Evolutionary conservation across 2,797 vertebrate genomes (phyloP).

Genomic region (Streptopelia turtur): DNA sequence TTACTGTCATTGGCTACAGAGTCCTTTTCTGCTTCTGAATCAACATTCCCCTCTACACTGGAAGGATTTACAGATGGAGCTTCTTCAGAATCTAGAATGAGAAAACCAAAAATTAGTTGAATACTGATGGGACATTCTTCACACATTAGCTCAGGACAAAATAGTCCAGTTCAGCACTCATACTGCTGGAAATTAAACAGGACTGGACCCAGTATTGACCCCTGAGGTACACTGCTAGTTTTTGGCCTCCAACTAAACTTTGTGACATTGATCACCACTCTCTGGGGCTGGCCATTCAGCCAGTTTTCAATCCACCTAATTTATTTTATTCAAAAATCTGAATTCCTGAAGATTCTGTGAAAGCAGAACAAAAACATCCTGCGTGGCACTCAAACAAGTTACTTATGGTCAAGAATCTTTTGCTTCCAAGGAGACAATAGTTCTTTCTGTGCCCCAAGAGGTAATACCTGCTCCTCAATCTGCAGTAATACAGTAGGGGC

Average conservation of each 20-base stretch:
- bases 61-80: conserved; percentile 93
- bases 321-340: background rate
- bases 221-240: background rate
- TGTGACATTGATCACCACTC: background rate
- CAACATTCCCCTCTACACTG: conserved; percentile 92
- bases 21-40: conserved; percentile 95
- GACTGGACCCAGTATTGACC: background rate
- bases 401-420: background rate
- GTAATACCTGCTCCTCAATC: background rate
- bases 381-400: background rate
- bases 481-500: background rate
- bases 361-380: background rate
- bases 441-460: background rate
- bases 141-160: background rate
- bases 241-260: background rate
- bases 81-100: conserved; percentile 92
- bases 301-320: background rate
- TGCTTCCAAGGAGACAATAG: background rate
- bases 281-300: background rate
- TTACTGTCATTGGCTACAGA: conserved; percentile 83
- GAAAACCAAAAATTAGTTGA: conserved; percentile 1
- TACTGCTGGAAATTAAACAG: background rate
- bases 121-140: background rate
- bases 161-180: background rate
- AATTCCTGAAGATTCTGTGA: background rate